phyloP scores from a whole-genome alignment of 2,797 vertebrate genomes.

The Mormyrus hasselquistii region DNA sequence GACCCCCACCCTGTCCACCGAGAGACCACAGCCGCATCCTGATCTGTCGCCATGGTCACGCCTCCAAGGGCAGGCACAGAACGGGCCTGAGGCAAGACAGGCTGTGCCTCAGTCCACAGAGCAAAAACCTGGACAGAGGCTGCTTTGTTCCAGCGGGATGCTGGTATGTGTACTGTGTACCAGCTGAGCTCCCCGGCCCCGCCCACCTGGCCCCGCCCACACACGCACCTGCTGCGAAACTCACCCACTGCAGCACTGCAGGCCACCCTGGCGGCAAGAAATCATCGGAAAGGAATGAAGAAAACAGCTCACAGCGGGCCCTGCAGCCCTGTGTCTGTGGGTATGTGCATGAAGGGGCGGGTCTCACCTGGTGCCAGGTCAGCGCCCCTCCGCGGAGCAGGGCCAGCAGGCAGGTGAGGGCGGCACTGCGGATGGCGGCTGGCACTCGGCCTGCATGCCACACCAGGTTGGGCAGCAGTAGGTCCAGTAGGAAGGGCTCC shows the following conservation, averaged over 20 bases:
- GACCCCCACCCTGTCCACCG: neutral
- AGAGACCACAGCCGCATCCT: neutral
- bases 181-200: neutral
- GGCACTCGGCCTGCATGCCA: constrained; percentile 83
- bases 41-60: neutral
- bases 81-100: constrained; percentile 21
- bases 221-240: constrained; percentile 52
- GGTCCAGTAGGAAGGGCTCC: constrained; percentile 68
- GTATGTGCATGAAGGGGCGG: neutral
- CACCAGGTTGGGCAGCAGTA: constrained; percentile 83
- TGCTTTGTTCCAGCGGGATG: constrained; percentile 49
- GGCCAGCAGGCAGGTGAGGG: constrained; percentile 83
- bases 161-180: constrained; percentile 50
- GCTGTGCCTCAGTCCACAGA: constrained; percentile 36
- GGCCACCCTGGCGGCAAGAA: neutral
- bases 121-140: constrained; percentile 42
- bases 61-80: neutral
- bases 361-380: constrained; percentile 68
- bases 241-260: neutral
- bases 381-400: constrained; percentile 69
- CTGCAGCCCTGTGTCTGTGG: neutral
- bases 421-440: constrained; percentile 77
- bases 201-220: constrained; percentile 11
- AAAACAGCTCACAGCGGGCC: constrained; percentile 1
- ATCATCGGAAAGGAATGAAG: neutral